Evolutionary conservation across 2,888 invertebrate species (phyloP), one percentile per base, ranked within the genome.

Genomic region (Drosophila formosana): DNA sequence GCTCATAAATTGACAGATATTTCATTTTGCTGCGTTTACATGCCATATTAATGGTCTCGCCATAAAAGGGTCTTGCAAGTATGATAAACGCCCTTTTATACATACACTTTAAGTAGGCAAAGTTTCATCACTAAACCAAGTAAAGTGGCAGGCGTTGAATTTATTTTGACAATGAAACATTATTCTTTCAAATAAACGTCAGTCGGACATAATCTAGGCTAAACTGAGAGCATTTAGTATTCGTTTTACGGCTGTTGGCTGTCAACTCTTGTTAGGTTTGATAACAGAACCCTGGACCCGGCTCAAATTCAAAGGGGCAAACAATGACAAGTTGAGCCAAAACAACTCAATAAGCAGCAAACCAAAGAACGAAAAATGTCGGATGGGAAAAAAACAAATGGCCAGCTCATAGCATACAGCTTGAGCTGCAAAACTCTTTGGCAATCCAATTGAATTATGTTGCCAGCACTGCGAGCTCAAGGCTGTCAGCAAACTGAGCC

Each of bases 391-490:
- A 41, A 53, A 23, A 60, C 30, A 64, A 69, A 52, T 57, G 64
- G 50, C 39, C 62, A 65, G 41, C 60, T 60, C 49, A 78, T 45
- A 32, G 64, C 34, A 37, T 13, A 64, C 57, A 58, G 50, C 41
- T 64, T 57, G 52, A 78, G 67, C 68, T 26, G 55, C 43, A 43
- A 80, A 78, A 69, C 62, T 69, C 66, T 51, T 64, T 61, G 66
- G 74, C 71, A 80, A 86, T 86, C 83, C 87, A 81, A 87, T 83
- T 70, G 87, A 83, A 76, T 81, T 89, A 87, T 86, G 79, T 66
- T 87, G 73, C 87, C 84, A 76, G 45, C 49, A 51, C 51, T 70
- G 60, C 65, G 55, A 68, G 67, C 78, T 57, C 51, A 68, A 64
- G 55, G 58, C 89, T 84, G 84, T 80, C 87, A 72, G 78, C 65